Base-by-base conservation (phyloP, 2,797 vertebrate genomes). In the Crotalus adamanteus region DNA sequence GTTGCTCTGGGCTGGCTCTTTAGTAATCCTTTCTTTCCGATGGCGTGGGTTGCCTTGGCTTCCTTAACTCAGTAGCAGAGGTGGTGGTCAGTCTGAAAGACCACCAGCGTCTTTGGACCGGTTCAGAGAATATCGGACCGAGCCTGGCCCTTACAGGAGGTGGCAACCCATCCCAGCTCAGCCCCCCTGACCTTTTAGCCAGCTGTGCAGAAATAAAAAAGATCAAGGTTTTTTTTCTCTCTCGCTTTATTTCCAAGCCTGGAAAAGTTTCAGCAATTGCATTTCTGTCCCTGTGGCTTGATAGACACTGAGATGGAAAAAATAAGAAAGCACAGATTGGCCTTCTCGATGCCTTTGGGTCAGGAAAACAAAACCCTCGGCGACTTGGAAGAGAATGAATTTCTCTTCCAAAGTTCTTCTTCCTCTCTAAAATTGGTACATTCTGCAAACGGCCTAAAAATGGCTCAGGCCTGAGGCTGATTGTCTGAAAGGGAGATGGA, bases 211-310 rank as follows among this genome's bases (percentile, higher is more conserved):
- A 63, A 63, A 91, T 37, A 12, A 31, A 69, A n/a, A 55, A 28
- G 11, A 13, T 5, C 1, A 6, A 60, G 20, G 6, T 13, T 0
- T 6, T 18, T 86, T 42, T 7, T 1, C 28, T 0, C 55, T n/a
- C 22, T 59, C 8, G 3, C 53, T 87, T 87, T 25, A 56, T 42
- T 60, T 42, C 37, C 59, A 28, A 6, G 16, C 87, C 11, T 1
- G 11, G 56, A 37, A 57, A 60, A 60, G 9, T 37, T 18, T 47
- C 59, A 89, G 37, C 69, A 3, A 12, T 86, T 86, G 25, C 85
- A 16, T 55, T 51, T 86, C 22, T 53, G 47, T 11, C 86, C 6
- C 26, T 59, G 53, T 37, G 28, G 6, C 53, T 31, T 7, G 8
- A n/a, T 7, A 20, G 14, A n/a, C n/a, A 8, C 14, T 12, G 22